Conservation (phyloP, 37 sponge, comb jelly and placozoan species). For the Sycon ciliatum region DNA sequence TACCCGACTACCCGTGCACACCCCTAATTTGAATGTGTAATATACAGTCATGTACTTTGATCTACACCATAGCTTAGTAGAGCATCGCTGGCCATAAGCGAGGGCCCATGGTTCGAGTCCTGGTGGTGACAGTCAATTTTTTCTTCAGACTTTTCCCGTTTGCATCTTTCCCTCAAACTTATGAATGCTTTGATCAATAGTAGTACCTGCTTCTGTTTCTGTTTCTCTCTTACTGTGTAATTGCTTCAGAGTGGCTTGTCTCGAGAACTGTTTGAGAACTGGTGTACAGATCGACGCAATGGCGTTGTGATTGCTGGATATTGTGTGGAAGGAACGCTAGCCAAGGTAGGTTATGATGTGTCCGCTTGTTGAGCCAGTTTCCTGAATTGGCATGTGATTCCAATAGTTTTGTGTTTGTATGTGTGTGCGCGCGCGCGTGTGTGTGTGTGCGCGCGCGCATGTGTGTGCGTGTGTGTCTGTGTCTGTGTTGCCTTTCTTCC, state of each 20-base stretch:
- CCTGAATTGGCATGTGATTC: background rate
- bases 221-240: background rate
- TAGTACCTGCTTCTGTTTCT: background rate
- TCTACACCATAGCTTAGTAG: no score
- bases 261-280: conserved; percentile 87
- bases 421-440: background rate
- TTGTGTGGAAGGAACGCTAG: conserved; percentile 96
- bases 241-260: conserved; percentile 73
- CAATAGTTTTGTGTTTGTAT: background rate
- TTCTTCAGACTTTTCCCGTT: no score
- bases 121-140: no score
- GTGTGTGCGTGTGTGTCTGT: background rate
- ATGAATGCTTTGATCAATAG: no score
- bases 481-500: background rate
- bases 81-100: no score
- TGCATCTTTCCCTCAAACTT: no score
- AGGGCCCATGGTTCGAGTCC: no score
- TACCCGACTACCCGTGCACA: no score
- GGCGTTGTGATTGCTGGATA: conserved; percentile 94
- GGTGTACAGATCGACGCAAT: conserved; percentile 94
- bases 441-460: background rate
- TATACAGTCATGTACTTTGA: no score
- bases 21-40: no score
- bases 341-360: conserved; percentile 48
- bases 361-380: background rate